phyloP scores from a whole-genome alignment of 2,797 vertebrate genomes.

The Mormyrus hasselquistii region DNA sequence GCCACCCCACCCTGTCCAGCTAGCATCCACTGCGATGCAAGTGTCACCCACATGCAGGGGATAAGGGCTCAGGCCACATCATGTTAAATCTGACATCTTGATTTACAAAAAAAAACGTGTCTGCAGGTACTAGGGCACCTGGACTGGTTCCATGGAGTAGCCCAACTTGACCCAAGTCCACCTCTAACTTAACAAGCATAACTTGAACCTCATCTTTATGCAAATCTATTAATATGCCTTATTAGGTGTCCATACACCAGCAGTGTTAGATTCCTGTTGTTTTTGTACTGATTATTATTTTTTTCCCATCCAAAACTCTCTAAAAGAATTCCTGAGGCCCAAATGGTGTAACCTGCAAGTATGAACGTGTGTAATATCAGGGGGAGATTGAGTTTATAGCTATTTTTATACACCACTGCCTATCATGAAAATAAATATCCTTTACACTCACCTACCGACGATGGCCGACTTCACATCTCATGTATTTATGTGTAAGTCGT shows the following conservation, averaged over 20 bases:
- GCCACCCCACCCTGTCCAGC: background rate
- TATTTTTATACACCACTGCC: background rate
- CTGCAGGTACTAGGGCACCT: background rate
- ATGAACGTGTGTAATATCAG: background rate
- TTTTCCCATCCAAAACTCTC: background rate
- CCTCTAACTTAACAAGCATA: background rate
- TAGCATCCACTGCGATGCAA: background rate
- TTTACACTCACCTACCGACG: background rate
- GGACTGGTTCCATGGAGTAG: background rate
- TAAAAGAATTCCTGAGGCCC: background rate
- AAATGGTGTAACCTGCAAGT: background rate
- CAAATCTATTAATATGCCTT: background rate
- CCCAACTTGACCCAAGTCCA: background rate
- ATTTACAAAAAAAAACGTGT: background rate
- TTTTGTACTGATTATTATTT: background rate
- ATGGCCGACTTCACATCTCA: background rate
- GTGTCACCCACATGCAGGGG: background rate
- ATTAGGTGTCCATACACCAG: background rate
- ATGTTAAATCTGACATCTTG: background rate
- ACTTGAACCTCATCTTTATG: background rate
- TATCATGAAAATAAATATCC: background rate
- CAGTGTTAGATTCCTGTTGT: background rate
- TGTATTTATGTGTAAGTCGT: background rate
- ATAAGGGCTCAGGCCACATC: background rate
- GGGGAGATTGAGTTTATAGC: background rate